Conservation (phyloP, 2,888 invertebrate genomes). For the Heliothis peltigera region DNA sequence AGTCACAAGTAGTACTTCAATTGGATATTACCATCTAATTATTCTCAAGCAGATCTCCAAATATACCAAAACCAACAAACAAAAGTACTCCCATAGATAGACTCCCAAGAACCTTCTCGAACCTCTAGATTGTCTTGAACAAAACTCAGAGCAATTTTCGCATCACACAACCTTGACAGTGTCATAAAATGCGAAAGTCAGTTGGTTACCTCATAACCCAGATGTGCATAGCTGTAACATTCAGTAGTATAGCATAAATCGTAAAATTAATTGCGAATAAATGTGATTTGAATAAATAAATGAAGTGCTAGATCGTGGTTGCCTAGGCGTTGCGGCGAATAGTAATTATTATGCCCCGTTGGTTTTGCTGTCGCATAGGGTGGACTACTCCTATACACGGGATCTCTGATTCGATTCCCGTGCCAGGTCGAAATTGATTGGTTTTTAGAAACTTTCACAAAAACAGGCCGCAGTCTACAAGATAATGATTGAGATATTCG, state of each 20-base stretch:
- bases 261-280: constrained; percentile 48
- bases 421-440: too few relatives aligned
- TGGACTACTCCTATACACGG: too few relatives aligned
- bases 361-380: too few relatives aligned
- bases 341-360: constrained; percentile 18
- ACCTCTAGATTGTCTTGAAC: constrained; percentile 8
- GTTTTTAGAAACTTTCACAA: too few relatives aligned
- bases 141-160: constrained; percentile 21
- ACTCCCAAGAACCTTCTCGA: background rate
- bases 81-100: too few relatives aligned
- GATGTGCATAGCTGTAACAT: constrained; percentile 47
- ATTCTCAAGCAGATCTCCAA: too few relatives aligned
- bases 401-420: too few relatives aligned
- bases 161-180: constrained; percentile 36
- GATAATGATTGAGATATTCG: too few relatives aligned
- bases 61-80: too few relatives aligned
- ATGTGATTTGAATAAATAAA: constrained; percentile 53
- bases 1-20: too few relatives aligned
- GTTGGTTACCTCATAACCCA: constrained; percentile 44
- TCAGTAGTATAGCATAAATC: constrained; percentile 40
- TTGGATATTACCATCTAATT: too few relatives aligned
- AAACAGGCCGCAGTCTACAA: too few relatives aligned
- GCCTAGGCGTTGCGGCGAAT: constrained; percentile 35
- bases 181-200: constrained; percentile 29
- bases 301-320: constrained; percentile 18